Evolutionary conservation across 2,888 invertebrate species (phyloP), one percentile per base, ranked within the genome.

Genomic region (Lasioglossum marginatum): DNA sequence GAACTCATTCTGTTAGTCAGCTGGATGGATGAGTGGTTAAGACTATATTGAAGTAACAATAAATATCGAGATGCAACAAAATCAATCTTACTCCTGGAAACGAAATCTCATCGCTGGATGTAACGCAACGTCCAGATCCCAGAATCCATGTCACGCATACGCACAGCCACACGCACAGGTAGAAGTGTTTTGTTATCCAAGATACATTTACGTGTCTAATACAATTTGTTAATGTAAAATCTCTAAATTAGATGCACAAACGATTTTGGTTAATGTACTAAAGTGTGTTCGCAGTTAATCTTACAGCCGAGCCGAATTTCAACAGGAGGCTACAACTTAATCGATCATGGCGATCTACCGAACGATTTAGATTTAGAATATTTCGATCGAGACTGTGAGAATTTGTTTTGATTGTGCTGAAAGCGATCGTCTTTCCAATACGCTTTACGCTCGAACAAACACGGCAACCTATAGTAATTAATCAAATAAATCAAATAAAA

Each of bases 21-120:
- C 94, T 93, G 94, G 94, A 94, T 95, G 95, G 95, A 95, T 95
- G 95, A 95, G 95, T 95, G 95, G 95, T 95, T 94, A 94, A 91
- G 87, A 90, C 87, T 86, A 87, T 81, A 82, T 60, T 81, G 81
- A 81, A 87, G 68, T 87, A 68, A 40, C n/a, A 63, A 23, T 68
- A 68, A n/a, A 68, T 76, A 77, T 87, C 40, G 73, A 82, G 82
- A 76, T 77, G 63, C 40, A 85, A 73, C 88, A 63, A 75, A 73
- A 73, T 66, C 57, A 19, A 82, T 63, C 31, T 40, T 72, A 72
- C 77, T 77, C 82, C 86, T 82, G 86, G 19, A 82, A 87, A 86
- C 82, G 34, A 75, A 79, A 45, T 70, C 66, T 68, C 48, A 40
- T 40, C 19, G 57, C 76, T 60, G 73, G 72, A 40, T 73, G 27